Conservation (phyloP, 1,140 invertebrate genomes). For the Dendrolimus punctatus region DNA sequence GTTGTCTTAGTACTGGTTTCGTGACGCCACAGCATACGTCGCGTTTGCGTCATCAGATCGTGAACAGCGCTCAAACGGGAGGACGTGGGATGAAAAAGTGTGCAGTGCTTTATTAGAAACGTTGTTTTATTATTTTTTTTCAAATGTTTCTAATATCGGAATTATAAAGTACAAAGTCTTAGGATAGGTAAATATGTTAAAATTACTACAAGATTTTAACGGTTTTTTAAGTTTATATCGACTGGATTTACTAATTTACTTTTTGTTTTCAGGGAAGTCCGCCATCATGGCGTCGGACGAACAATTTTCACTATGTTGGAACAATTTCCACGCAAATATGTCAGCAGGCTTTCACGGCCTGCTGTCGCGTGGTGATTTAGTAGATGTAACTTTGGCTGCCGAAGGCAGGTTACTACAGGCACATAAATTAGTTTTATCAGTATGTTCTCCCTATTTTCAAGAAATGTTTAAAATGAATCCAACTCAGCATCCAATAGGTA, state of each 20-base stretch:
- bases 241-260: constrained; percentile 24
- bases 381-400: constrained; percentile 87
- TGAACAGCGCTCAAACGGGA: constrained; percentile 57
- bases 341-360: constrained; percentile 82
- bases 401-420: constrained; percentile 85
- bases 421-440: constrained; percentile 86
- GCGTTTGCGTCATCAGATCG: constrained; percentile 64
- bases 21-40: constrained; percentile 56
- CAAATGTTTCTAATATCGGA: constrained; percentile 69
- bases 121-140: constrained; percentile 51
- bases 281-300: constrained; percentile 80
- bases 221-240: constrained; percentile 2
- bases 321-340: constrained; percentile 83
- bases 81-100: constrained; percentile 55
- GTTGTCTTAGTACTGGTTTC: constrained; percentile 22
- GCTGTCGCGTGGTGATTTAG: constrained; percentile 82
- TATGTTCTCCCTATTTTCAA: constrained; percentile 90
- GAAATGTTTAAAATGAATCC: constrained; percentile 82
- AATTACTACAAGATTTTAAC: neutral
- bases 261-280: constrained; percentile 50
- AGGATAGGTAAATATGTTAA: constrained; percentile 50
- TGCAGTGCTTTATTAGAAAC: constrained; percentile 52
- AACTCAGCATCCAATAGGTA: constrained; percentile 75
- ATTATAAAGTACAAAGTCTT: constrained; percentile 67
- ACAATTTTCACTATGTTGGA: constrained; percentile 85